Base-by-base conservation (phyloP, 2,888 invertebrate species). In the Euplagia quadripunctaria region DNA sequence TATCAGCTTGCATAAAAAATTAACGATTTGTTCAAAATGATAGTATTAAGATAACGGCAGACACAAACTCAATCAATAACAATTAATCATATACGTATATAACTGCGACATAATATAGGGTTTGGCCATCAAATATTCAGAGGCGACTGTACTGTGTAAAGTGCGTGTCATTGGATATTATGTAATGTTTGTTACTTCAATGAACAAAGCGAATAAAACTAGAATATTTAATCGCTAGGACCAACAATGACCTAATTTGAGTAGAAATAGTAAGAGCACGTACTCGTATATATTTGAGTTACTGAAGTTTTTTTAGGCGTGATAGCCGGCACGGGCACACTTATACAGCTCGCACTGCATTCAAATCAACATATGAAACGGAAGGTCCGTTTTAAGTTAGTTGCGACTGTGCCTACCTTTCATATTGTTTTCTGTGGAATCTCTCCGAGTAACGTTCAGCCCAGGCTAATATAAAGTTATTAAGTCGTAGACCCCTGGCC, bases 121-220 rank as follows among this genome's bases (percentile, higher is more conserved):
- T 64, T 20, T 17, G 14, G 5, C 41, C 2, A 52, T 70, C 64
- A 64, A 70, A 64, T 64, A 64, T 70, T 70, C 70, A 64, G 43
- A 3, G 31, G 31, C 31, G 31, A n/a, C 42, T 31, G 31, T 41
- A 12, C 41, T 64, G 46, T 52, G 64, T 64, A 70, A 64, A 9
- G 49, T 64, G 64, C 70, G 64, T 70, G 70, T 43, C 52, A 52
- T 42, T n/a, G 55, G 16, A 52, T 64, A n/a, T 64, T 64, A 51
- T n/a, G 20, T 51, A 52, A 41, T 7, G 42, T 42, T 41, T n/a
- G 42, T 42, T 64, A n/a, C 0, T 52, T n/a, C 11, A 41, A 58
- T 58, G n/a, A 20, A 20, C 58, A 58, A 58, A 58, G 58, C 0
- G 1, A 61, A 61, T 61, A 61, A 61, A 61, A 61, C 20, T 58